Conservation (phyloP, 37 sponge, comb jelly and placozoan species). For the Halisarca cf. caerulea region DNA sequence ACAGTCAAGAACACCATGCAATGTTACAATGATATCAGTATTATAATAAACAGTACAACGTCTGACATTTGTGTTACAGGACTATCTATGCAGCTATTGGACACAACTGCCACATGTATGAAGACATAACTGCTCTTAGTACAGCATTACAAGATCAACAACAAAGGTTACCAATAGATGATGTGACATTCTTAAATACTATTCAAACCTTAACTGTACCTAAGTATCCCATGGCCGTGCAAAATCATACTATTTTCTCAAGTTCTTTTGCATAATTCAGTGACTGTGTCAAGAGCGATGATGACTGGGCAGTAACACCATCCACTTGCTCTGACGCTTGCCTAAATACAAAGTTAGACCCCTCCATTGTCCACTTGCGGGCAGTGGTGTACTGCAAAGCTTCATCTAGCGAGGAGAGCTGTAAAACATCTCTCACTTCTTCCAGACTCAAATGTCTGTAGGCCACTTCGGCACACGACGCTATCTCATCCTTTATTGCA, state of each 20-base stretch:
- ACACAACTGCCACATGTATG: no score
- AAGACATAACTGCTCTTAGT: no score
- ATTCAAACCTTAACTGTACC: no score
- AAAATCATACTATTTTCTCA: conserved; percentile 88
- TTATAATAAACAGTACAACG: no score
- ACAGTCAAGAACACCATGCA: no score
- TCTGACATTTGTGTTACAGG: no score
- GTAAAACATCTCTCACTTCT: conserved; percentile 78
- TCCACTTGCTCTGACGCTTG: conserved; percentile 49
- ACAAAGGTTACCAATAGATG: no score
- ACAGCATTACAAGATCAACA: no score
- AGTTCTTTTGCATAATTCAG: conserved; percentile 87
- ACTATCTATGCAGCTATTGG: no score
- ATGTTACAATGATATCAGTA: no score
- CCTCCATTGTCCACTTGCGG: conserved; percentile 57
- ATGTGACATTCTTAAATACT: no score
- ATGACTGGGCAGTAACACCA: conserved; percentile 41
- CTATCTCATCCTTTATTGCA: conserved; percentile 92
- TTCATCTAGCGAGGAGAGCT: conserved; percentile 39
- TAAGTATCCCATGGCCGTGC: no score
- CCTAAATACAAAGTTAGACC: conserved; percentile 44
- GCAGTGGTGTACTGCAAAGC: conserved; percentile 40
- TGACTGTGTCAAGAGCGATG: conserved; percentile 55
- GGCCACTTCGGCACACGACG: conserved; percentile 79
- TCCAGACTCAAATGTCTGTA: conserved; percentile 55